These are phyloP conservation scores for Huso huso DNA, from an alignment of 2,797 vertebrate species.

Conservation along the genomic window DNA sequence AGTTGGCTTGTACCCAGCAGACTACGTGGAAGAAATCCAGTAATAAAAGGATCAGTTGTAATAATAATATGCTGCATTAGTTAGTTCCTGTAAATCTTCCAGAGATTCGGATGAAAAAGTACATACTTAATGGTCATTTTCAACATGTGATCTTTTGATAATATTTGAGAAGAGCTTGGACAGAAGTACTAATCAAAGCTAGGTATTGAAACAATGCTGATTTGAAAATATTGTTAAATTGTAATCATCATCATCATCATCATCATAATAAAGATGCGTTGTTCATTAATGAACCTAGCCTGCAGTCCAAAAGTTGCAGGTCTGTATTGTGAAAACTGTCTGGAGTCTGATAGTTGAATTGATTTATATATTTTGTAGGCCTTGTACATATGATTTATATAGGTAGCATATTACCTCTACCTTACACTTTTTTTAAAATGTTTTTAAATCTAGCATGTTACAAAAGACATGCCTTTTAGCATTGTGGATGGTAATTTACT, in stretches of 20 bases:
- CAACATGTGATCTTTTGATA: not conserved
- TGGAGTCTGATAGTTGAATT: not conserved
- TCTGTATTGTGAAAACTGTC: not conserved
- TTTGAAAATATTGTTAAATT: not conserved
- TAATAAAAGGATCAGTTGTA: slow-evolving; percentile 44
- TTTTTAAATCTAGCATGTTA: not conserved
- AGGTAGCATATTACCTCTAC: too few species aligned
- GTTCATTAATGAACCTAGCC: not conserved
- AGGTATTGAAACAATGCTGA: not conserved
- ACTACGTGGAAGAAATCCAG: slow-evolving; percentile 87
- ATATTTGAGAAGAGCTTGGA: not conserved
- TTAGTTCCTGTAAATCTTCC: slow-evolving; percentile 4
- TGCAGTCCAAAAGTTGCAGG: too few species aligned
- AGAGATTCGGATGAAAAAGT: not conserved
- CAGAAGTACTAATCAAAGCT: not conserved
- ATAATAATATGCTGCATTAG: not conserved
- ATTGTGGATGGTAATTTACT: too few species aligned
- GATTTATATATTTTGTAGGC: not conserved
- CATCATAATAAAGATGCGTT: not conserved
- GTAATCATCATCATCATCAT: not conserved
- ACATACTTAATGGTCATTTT: not conserved
- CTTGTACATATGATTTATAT: slow-evolving; percentile 11
- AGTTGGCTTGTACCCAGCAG: slow-evolving; percentile 88
- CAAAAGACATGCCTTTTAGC: not conserved
- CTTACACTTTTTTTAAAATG: slow-evolving; percentile 7